Evolutionary conservation across 2,888 invertebrate genomes (phyloP).

Genomic region (Pachydiplax longipennis): DNA sequence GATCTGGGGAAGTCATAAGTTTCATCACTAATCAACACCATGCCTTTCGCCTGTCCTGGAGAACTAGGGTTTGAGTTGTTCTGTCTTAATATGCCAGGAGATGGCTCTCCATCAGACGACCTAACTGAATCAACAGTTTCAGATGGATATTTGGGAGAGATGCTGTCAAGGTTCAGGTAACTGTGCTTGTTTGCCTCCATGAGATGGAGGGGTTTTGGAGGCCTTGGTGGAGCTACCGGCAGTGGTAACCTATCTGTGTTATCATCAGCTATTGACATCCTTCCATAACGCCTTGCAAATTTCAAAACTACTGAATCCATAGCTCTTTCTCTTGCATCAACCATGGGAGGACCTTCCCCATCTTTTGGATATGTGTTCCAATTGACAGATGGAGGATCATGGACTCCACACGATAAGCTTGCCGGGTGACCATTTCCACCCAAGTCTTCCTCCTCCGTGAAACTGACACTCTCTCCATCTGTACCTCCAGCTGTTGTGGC

Average conservation of each 20-base stretch:
- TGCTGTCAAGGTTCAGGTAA: conserved; percentile 60
- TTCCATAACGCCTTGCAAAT: conserved; percentile 36
- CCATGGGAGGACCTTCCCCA: not conserved
- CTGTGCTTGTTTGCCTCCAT: conserved; percentile 60
- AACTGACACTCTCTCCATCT: conserved; percentile 68
- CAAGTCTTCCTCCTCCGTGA: conserved; percentile 73
- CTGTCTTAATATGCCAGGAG: not conserved
- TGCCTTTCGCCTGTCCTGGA: not conserved
- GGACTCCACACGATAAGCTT: conserved; percentile 46
- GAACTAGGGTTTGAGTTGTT: not conserved
- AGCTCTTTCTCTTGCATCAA: conserved; percentile 55
- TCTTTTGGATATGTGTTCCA: conserved; percentile 61
- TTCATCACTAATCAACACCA: conserved; percentile 59
- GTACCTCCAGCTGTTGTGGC: conserved; percentile 56
- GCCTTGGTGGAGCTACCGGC: conserved; percentile 69
- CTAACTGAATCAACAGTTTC: not conserved
- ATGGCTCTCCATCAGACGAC: not conserved
- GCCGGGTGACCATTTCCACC: conserved; percentile 56
- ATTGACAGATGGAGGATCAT: conserved; percentile 58
- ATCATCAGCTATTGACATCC: conserved; percentile 13
- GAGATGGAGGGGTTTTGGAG: conserved; percentile 75
- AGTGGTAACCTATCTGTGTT: not conserved
- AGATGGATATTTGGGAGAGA: not conserved
- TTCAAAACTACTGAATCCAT: conserved; percentile 7
- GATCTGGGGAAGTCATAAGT: conserved; percentile 77